phyloP scores from a whole-genome alignment of 2,888 invertebrate genomes.

The Allygus modestus region DNA sequence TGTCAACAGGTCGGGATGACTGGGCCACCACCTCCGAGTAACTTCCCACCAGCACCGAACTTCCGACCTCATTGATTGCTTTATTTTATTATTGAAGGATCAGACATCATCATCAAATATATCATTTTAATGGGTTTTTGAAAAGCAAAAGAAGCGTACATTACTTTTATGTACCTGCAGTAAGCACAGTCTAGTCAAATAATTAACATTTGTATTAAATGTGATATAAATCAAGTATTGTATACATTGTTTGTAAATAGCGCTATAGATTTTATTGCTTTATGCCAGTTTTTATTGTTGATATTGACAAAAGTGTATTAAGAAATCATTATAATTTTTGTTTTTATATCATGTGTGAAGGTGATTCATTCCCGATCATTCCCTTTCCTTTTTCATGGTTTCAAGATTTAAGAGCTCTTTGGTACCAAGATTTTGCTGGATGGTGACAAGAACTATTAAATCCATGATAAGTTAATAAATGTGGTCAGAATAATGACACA shows the following conservation, averaged over 20 bases:
- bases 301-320: too few species aligned
- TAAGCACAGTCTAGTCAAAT: neutral
- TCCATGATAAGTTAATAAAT: too few species aligned
- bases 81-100: too few species aligned
- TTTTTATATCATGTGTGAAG: too few species aligned
- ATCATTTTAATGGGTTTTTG: neutral
- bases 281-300: neutral
- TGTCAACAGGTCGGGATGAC: slow-evolving; percentile 10
- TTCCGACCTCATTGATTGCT: neutral
- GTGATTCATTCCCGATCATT: too few species aligned
- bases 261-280: neutral
- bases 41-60: neutral
- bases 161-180: neutral
- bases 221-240: neutral
- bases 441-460: too few species aligned
- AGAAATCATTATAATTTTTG: too few species aligned
- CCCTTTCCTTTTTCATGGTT: too few species aligned
- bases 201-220: neutral
- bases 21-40: neutral
- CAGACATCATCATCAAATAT: neutral
- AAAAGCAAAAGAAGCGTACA: too few species aligned
- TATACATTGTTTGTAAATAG: neutral
- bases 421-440: too few species aligned
- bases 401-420: too few species aligned
- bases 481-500: too few species aligned